phyloP scores from a whole-genome alignment of 1,140 invertebrate genomes.

The Bombus terrestris region DNA sequence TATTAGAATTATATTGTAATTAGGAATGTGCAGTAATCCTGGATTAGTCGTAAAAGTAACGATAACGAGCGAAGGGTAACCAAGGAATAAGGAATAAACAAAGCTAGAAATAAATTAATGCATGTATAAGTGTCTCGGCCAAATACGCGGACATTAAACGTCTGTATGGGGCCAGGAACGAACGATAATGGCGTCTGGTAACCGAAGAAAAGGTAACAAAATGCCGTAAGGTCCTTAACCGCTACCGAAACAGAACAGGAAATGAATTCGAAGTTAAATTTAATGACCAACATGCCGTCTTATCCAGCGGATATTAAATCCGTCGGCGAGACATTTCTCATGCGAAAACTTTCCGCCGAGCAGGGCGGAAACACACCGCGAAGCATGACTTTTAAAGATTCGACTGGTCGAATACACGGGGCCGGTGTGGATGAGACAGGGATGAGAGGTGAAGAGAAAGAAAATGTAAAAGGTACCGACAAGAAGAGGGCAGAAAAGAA shows the following conservation, averaged over 20 bases:
- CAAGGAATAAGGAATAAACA: neutral
- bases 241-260: slow-evolving; percentile 28
- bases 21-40: neutral
- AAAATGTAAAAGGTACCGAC: slow-evolving; percentile 15
- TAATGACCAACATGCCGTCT: slow-evolving; percentile 53
- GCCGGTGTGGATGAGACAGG: slow-evolving; percentile 13
- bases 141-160: neutral
- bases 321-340: slow-evolving; percentile 58
- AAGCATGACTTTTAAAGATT: slow-evolving; percentile 30
- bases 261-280: slow-evolving; percentile 51
- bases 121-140: neutral
- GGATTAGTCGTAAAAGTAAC: neutral
- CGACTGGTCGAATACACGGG: slow-evolving; percentile 3
- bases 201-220: slow-evolving; percentile 37
- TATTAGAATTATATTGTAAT: neutral
- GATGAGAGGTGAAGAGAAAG: slow-evolving; percentile 5
- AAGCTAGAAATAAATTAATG: neutral
- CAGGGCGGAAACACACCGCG: slow-evolving; percentile 30
- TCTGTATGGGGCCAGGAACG: neutral
- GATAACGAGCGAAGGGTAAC: neutral
- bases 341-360: slow-evolving; percentile 60
- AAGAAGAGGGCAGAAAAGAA: slow-evolving; percentile 22
- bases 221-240: slow-evolving; percentile 8
- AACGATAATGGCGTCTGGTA: slow-evolving; percentile 24
- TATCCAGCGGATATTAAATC: slow-evolving; percentile 71